Percentiles rank a stretch among this genome's conserved stretches.
Evolutionary conservation across 2,113 vertebrate genomes (phyloP).

Genomic region (Ceyx cyanopectus): DNA sequence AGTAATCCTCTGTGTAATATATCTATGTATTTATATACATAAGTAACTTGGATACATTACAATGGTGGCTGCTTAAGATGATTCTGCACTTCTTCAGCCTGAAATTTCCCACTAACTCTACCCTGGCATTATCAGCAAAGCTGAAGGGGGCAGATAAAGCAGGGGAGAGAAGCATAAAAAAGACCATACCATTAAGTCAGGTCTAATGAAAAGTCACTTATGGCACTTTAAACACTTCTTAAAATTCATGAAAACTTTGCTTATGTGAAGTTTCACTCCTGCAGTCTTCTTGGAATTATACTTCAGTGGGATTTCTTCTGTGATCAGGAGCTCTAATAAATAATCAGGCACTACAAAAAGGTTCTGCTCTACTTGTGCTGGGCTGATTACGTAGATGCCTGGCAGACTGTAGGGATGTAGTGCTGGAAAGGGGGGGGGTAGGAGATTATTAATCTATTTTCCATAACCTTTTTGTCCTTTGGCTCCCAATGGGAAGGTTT

Average conservation of each 20-base stretch:
- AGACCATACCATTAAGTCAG: background rate
- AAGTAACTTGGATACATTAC: background rate
- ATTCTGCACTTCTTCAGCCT: background rate
- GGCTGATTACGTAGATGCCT: background rate
- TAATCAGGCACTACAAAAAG: background rate
- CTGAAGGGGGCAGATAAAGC: background rate
- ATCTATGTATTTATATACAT: background rate
- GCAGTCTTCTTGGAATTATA: background rate
- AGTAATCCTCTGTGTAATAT: background rate
- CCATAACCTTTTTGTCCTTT: conserved; percentile 30
- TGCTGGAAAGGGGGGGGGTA: background rate
- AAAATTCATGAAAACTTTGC: conserved; percentile 33
- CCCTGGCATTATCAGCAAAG: background rate
- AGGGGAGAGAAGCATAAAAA: background rate
- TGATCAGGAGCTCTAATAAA: background rate
- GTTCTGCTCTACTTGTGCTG: background rate
- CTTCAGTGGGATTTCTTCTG: background rate
- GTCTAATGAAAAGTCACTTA: background rate
- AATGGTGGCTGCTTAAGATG: background rate
- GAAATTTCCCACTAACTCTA: background rate
- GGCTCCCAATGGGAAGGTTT: background rate
- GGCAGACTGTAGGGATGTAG: background rate
- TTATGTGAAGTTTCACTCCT: background rate
- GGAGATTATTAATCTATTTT: conserved; percentile 1
- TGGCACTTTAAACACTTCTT: background rate